Base-by-base conservation (phyloP, 2,888 invertebrate genomes). In the Heliconius hortense region DNA sequence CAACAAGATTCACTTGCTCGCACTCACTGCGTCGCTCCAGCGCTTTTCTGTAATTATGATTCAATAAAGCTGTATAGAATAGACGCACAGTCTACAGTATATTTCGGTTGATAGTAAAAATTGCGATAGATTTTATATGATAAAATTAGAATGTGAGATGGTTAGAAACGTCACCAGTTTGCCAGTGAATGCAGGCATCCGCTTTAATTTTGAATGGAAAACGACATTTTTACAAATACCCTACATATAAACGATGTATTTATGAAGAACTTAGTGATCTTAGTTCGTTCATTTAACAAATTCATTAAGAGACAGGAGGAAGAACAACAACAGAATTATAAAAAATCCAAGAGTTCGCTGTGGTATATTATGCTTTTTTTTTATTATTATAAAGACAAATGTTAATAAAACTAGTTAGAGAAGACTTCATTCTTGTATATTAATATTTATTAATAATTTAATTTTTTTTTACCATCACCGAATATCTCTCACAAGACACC, bases 71-170 rank as follows among this genome's bases (percentile, higher is more conserved):
- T 73, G 72, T 66, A 70, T 67, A 66, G 72, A 78, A 70, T 63
- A 66, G 72, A 78, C 74, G 76, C 72, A 76, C 76, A 73, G 72
- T 72, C 69, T 72, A 70, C 74, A 72, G 67, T 73, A 72, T 76
- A 76, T 76, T 77, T 76, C 48, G 70, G 69, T 75, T 35, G 31
- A 72, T 69, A 76, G 69, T 77, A 76, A 79, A 79, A 79, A 79
- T 67, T 67, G 70, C 70, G 77, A 79, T 74, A 68, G 72, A 59
- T 78, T 70, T 67, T 73, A 76, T 74, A n/a, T n/a, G n/a, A n/a
- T n/a, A 75, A 76, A 77, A 77, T 77, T 77, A 77, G 79, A 77
- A 76, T 78, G 74, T 21, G 67, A 67, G 66, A 35, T 72, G 73
- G 62, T 64, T 72, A 76, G 64, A 66, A 48, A 48, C 78, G 76